Percentiles rank a stretch among this genome's conserved stretches.
Evolutionary conservation across 2,113 vertebrate genomes (phyloP).

Genomic region (Anhinga rufa): DNA sequence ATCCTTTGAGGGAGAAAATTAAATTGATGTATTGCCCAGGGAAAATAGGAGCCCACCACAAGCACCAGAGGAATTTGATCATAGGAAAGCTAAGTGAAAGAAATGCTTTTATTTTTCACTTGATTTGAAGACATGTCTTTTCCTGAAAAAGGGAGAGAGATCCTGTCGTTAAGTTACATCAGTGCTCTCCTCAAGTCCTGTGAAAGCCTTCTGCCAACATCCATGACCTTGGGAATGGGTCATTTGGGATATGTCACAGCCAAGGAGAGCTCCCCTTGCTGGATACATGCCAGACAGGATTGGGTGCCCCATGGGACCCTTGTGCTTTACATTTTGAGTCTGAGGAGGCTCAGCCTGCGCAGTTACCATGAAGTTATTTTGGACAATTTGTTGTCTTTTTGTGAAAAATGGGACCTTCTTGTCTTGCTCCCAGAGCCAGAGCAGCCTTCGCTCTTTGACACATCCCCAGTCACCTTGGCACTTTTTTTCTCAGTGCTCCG

Average conservation of each 20-base stretch:
- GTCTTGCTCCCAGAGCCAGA: not conserved
- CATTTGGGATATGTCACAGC: not conserved
- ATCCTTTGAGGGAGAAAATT: constrained; percentile 22
- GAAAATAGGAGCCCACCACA: not conserved
- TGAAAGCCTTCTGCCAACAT: not conserved
- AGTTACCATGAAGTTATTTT: not conserved
- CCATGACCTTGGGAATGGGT: not conserved
- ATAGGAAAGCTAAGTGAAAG: not conserved
- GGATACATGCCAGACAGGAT: rapidly evolving
- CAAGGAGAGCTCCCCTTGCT: not conserved
- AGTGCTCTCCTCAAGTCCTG: rapidly evolving
- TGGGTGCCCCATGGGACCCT: not conserved
- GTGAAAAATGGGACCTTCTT: not conserved
- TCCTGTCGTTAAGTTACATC: not conserved
- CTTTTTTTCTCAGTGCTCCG: not conserved
- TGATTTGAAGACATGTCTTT: not conserved
- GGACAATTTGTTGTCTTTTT: not conserved
- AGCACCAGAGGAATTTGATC: not conserved
- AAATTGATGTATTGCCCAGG: not conserved
- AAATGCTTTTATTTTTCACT: not conserved
- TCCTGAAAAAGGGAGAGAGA: not conserved
- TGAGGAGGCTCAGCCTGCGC: not conserved
- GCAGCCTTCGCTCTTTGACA: not conserved
- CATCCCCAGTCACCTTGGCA: not conserved
- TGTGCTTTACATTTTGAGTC: not conserved